A percentile compares a stretch with the other conserved stretches of the same genome.
Conservation (phyloP, 2,113 vertebrate genomes). For the Nyctereutes procyonoides region DNA sequence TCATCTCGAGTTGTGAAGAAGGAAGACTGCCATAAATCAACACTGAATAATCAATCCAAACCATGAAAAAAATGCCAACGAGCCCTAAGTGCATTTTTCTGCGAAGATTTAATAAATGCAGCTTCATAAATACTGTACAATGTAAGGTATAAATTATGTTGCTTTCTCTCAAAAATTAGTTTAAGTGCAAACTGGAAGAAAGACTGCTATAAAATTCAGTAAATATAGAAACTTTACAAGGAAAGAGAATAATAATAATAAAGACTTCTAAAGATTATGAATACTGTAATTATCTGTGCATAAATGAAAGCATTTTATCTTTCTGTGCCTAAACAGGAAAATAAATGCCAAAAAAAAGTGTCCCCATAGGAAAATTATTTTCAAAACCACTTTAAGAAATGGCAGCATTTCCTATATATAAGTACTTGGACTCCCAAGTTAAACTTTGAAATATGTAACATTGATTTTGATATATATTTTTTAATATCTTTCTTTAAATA, state of each 20-base stretch:
- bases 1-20: constrained; percentile 10
- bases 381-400: constrained; percentile 32
- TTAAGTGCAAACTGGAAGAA: constrained; percentile 63
- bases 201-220: constrained; percentile 51
- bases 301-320: constrained; percentile 64
- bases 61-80: constrained; percentile 1
- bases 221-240: constrained; percentile 54
- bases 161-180: constrained; percentile 60
- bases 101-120: constrained; percentile 49
- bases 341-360: background rate
- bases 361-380: constrained; percentile 43
- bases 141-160: constrained; percentile 62
- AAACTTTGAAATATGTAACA: constrained; percentile 49
- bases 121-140: constrained; percentile 48
- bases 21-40: constrained; percentile 1
- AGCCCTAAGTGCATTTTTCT: constrained; percentile 41
- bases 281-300: constrained; percentile 63
- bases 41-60: constrained; percentile 12
- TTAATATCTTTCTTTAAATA: constrained; percentile 7
- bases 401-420: background rate
- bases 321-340: constrained; percentile 50
- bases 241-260: constrained; percentile 72
- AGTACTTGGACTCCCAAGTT: background rate
- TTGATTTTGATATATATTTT: background rate
- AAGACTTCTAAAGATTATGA: constrained; percentile 60